These are phyloP conservation scores for Barbus barbus DNA, from an alignment of 2,113 vertebrate genomes.

Conservation along the genomic window DNA sequence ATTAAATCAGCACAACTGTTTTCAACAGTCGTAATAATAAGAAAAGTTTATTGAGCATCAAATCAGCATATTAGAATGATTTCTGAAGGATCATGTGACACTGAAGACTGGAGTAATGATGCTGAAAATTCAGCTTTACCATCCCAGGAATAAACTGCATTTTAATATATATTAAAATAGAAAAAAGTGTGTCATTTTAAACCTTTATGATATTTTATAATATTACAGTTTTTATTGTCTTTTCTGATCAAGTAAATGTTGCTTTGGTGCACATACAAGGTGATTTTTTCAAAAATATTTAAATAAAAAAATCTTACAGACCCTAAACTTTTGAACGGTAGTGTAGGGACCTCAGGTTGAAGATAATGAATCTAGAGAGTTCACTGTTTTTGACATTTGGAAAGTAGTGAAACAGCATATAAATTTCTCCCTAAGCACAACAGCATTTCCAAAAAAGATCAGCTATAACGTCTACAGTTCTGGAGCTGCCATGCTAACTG, in stretches of 20 bases:
- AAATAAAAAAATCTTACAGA: background rate
- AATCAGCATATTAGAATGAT: background rate
- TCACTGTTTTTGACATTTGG: background rate
- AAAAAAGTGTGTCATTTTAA: no score
- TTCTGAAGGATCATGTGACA: background rate
- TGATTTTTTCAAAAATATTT: background rate
- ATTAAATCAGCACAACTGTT: background rate
- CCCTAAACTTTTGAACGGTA: background rate
- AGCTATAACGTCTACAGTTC: background rate
- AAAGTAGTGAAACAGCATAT: background rate
- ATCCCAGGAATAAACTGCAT: background rate
- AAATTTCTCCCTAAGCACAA: background rate
- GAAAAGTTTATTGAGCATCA: background rate
- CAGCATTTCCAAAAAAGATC: background rate
- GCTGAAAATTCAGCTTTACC: background rate
- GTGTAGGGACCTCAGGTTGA: background rate
- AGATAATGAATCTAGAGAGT: background rate
- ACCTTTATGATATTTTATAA: no score
- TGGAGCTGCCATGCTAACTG: slow-evolving; percentile 38
- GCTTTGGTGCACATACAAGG: background rate
- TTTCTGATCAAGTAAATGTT: background rate
- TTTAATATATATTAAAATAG: no score
- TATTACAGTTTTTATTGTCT: background rate
- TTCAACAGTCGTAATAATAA: background rate
- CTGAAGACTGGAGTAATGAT: no score